Evolutionary conservation across 2,797 vertebrate species (phyloP).

Genomic region (Periparus ater): DNA sequence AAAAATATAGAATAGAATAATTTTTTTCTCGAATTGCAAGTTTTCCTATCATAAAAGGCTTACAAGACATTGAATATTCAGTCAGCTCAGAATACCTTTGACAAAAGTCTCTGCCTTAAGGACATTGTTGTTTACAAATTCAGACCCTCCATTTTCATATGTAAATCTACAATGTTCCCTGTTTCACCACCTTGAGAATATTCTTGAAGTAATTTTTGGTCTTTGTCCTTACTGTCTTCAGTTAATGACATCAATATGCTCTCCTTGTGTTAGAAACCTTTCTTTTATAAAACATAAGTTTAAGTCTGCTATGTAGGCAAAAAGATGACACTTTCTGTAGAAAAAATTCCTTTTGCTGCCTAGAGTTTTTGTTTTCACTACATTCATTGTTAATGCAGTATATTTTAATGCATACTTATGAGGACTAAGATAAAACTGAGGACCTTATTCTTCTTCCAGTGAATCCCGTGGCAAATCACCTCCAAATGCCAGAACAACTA

Average conservation of each 20-base stretch:
- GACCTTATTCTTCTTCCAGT: background rate
- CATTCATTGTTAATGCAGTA: background rate
- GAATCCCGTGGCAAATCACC: background rate
- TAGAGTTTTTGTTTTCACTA: background rate
- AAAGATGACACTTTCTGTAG: background rate
- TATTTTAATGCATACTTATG: background rate
- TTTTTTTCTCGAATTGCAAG: background rate
- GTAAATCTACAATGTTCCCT: background rate
- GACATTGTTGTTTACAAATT: background rate
- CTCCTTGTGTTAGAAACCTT: background rate
- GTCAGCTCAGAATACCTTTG: background rate
- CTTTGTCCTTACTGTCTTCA: background rate
- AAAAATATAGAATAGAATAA: background rate
- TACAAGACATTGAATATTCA: background rate
- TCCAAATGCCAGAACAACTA: background rate
- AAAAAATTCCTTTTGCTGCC: background rate
- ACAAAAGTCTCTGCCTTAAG: background rate
- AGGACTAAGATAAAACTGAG: background rate
- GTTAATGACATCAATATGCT: background rate
- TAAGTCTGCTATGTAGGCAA: background rate
- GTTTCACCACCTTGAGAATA: background rate
- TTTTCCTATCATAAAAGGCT: background rate
- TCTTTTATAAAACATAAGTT: background rate
- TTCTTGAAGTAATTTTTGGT: background rate
- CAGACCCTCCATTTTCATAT: background rate